Evolutionary conservation across 2,797 vertebrate genomes (phyloP).

Genomic region (Periparus ater): DNA sequence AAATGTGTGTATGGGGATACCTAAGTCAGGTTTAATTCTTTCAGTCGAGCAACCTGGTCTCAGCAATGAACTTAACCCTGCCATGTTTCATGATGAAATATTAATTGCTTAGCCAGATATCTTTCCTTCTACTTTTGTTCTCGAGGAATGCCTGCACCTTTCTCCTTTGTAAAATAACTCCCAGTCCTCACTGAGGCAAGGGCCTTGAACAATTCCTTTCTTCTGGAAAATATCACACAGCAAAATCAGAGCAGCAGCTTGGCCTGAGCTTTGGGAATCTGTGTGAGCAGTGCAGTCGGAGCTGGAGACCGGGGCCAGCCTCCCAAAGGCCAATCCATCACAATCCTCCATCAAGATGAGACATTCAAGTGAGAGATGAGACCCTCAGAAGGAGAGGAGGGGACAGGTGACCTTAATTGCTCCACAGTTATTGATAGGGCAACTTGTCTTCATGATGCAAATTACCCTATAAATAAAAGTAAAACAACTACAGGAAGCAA

Average conservation of each 20-base stretch:
- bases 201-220: not conserved
- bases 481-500: slow-evolving; percentile 63
- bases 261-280: not conserved
- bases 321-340: not conserved
- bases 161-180: not conserved
- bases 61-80: not conserved
- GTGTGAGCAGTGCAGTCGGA: rapidly evolving
- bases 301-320: not conserved
- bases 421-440: slow-evolving; percentile 50
- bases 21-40: not conserved
- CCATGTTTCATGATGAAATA: not conserved
- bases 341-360: not conserved
- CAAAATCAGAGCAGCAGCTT: not conserved
- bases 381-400: slow-evolving; percentile 23
- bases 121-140: not conserved
- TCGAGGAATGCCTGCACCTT: not conserved
- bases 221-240: not conserved
- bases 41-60: not conserved
- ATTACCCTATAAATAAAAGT: slow-evolving; percentile 68
- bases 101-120: not conserved
- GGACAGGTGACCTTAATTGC: slow-evolving; percentile 65
- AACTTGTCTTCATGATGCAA: slow-evolving; percentile 59
- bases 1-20: not conserved
- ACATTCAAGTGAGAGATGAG: slow-evolving; percentile 41
- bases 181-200: not conserved